These are phyloP conservation scores for Trichomycterus rosablanca DNA, from an alignment of 2,113 vertebrate genomes.

Conservation along the genomic window DNA sequence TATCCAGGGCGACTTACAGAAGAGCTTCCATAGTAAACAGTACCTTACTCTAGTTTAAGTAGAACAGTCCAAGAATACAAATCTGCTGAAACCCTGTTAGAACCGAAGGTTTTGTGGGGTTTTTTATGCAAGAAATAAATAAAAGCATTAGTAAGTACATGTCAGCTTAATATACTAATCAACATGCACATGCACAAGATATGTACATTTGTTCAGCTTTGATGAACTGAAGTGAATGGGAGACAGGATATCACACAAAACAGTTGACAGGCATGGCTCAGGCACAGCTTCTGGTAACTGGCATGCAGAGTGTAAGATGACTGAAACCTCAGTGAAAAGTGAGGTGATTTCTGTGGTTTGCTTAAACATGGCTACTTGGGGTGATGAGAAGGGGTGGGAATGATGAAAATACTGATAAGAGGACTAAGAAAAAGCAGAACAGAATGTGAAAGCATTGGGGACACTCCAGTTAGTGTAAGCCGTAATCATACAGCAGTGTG, in stretches of 20 bases:
- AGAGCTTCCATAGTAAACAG: too few relatives aligned
- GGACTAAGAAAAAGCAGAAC: not conserved
- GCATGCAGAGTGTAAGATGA: constrained; percentile 29
- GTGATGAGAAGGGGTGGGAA: constrained; percentile 16
- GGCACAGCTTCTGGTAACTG: constrained; percentile 36
- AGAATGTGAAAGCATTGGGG: constrained; percentile 52
- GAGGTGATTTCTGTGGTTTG: constrained; percentile 43
- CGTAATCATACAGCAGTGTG: constrained; percentile 13
- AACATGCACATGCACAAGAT: not conserved
- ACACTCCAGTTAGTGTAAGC: constrained; percentile 35
- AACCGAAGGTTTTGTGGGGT: too few relatives aligned
- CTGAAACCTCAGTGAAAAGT: constrained; percentile 37
- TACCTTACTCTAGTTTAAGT: too few relatives aligned
- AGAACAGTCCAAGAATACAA: too few relatives aligned
- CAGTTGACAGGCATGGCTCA: constrained; percentile 11
- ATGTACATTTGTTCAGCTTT: constrained; percentile 29
- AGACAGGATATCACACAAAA: constrained; percentile 42
- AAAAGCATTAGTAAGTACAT: too few relatives aligned
- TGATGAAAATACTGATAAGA: constrained; percentile 21
- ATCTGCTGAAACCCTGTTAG: too few relatives aligned
- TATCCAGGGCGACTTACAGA: too few relatives aligned
- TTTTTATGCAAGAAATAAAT: too few relatives aligned
- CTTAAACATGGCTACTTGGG: constrained; percentile 28
- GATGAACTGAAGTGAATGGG: constrained; percentile 32
- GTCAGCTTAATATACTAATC: too few relatives aligned